These are phyloP conservation scores for Tryphoninae sp. DNA, from an alignment of 2,888 invertebrate species.

Conservation along the genomic window DNA sequence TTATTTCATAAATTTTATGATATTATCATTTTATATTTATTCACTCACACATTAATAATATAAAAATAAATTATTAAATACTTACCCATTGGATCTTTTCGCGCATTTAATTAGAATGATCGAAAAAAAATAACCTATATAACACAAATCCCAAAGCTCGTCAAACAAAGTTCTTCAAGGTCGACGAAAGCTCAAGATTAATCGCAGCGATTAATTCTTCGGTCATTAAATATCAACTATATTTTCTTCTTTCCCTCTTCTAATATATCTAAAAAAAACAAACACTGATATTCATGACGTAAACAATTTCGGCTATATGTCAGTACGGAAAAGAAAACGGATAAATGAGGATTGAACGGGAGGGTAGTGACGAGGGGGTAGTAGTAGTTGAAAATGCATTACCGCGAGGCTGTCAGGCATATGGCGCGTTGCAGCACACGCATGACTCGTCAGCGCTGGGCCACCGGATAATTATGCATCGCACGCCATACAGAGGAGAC, in stretches of 20 bases:
- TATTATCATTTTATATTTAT: too few relatives aligned
- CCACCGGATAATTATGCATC: conserved; percentile 80
- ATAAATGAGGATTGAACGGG: conserved; percentile 37
- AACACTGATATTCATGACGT: background rate
- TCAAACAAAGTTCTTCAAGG: background rate
- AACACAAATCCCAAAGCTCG: background rate
- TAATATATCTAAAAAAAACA: background rate
- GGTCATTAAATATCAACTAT: background rate
- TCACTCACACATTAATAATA: background rate
- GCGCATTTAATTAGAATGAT: conserved; percentile 12
- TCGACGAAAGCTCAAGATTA: background rate
- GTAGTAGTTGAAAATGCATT: conserved; percentile 78
- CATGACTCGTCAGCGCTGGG: conserved; percentile 79
- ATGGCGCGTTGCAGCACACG: conserved; percentile 78
- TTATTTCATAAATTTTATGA: too few relatives aligned
- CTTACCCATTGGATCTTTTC: conserved; percentile 1
- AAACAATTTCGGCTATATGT: conserved; percentile 12
- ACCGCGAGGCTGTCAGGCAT: conserved; percentile 70
- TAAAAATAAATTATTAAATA: background rate
- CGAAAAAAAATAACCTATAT: conserved; percentile 4
- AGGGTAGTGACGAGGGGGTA: conserved; percentile 27
- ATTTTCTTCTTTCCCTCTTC: background rate
- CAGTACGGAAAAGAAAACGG: conserved; percentile 36
- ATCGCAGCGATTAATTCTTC: background rate
- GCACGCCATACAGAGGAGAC: conserved; percentile 75